phyloP scores from a whole-genome alignment of 2,113 vertebrate species.

The Pyxicephalus adspersus region DNA sequence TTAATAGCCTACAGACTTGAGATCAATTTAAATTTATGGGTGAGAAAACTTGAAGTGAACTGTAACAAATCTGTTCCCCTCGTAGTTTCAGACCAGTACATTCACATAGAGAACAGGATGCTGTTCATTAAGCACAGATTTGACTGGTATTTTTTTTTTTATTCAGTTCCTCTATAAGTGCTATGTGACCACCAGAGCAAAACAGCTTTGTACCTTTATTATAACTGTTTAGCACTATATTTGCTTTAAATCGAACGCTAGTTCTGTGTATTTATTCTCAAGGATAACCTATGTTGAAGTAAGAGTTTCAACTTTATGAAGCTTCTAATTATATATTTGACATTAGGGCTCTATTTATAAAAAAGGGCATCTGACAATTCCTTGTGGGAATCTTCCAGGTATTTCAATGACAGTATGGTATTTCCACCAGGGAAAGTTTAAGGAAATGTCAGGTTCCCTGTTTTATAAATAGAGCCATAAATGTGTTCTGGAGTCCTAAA shows the following conservation, averaged over 20 bases:
- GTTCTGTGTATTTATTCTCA: too few relatives aligned
- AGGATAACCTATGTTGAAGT: background rate
- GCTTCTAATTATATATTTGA: too few relatives aligned
- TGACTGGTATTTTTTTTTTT: background rate
- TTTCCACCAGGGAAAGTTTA: too few relatives aligned
- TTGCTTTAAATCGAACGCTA: background rate
- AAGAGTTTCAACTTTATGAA: too few relatives aligned
- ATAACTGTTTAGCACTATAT: background rate
- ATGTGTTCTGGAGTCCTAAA: too few relatives aligned
- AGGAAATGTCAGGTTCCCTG: too few relatives aligned
- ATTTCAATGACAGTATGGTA: too few relatives aligned
- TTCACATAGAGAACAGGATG: background rate
- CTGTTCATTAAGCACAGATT: conserved; percentile 4
- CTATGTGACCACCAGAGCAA: conserved; percentile 25
- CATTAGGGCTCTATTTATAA: too few relatives aligned
- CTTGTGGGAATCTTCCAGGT: too few relatives aligned
- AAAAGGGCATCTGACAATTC: too few relatives aligned
- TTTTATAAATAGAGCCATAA: too few relatives aligned
- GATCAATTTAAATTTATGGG: conserved; percentile 2
- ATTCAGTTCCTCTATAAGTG: background rate
- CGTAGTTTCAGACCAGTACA: conserved; percentile 28
- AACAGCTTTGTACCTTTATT: conserved; percentile 11
- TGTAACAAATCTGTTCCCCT: conserved; percentile 17
- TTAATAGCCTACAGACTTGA: conserved; percentile 8
- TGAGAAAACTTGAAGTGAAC: conserved; percentile 42